A percentile compares a stretch with the other conserved stretches of the same genome.
Evolutionary conservation across 2,888 invertebrate genomes (phyloP).

Genomic region (Microdon myrmicae): DNA sequence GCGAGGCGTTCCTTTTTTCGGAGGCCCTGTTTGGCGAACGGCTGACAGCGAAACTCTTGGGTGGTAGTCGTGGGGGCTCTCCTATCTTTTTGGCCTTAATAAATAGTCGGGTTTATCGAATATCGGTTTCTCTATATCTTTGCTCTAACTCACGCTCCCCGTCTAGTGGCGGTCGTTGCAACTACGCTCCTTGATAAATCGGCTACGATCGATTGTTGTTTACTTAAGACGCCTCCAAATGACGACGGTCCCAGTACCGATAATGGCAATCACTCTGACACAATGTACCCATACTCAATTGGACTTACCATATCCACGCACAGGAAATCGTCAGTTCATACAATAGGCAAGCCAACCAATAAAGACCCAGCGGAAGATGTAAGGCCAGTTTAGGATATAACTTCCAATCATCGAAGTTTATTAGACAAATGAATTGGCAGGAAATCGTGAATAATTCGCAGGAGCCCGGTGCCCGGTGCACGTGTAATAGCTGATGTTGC

Average conservation of each 20-base stretch:
- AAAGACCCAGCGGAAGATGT: slow-evolving; percentile 5
- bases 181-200: slow-evolving; percentile 37
- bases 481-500: slow-evolving; percentile 11
- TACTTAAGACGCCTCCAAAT: too few relatives aligned
- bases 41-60: slow-evolving; percentile 29
- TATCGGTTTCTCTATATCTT: slow-evolving; percentile 44
- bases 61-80: slow-evolving; percentile 24
- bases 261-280: slow-evolving; percentile 1
- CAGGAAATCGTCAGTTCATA: slow-evolving; percentile 1
- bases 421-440: slow-evolving; percentile 37
- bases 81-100: slow-evolving; percentile 34
- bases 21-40: slow-evolving; percentile 27
- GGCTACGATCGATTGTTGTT: slow-evolving; percentile 28
- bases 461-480: slow-evolving; percentile 1
- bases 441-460: slow-evolving; percentile 10
- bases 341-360: neutral
- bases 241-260: slow-evolving; percentile 5
- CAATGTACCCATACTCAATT: slow-evolving; percentile 29
- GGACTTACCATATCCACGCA: slow-evolving; percentile 6
- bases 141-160: slow-evolving; percentile 15
- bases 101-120: slow-evolving; percentile 38
- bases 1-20: slow-evolving; percentile 21
- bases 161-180: slow-evolving; percentile 32
- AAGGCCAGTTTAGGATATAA: slow-evolving; percentile 26
- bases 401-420: slow-evolving; percentile 12